Base-by-base conservation (phyloP, 2,888 invertebrate species). In the Agrochola litura region DNA sequence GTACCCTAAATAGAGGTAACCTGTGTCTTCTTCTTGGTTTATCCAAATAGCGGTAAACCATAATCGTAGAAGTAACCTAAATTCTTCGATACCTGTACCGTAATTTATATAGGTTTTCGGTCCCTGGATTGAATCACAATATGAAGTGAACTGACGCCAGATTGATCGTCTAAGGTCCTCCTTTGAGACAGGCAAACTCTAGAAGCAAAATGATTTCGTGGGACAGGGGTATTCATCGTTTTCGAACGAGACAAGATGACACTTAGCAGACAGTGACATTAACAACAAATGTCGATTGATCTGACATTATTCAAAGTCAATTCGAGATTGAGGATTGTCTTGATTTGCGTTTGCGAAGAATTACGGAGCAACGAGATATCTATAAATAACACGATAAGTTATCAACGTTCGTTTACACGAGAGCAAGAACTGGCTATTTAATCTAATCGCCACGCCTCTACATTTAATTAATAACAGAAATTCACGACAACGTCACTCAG, bases 361-460 rank as follows among this genome's bases (percentile, higher is more conserved):
- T 83, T 76, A 77, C 79, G 60, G 70, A 82, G 77, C 81, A 81
- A 79, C 76, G 78, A 75, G 83, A 65, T 83, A 84, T 89, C 87
- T 89, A 89, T 84, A 88, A 89, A 89, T 91, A 90, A 86, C 86
- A 76, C 80, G 81, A 88, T 85, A 85, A 75, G 86, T 90, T 91
- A 91, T 92, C 91, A 86, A 70, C 84, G 88, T 88, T 87, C 86
- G 85, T 87, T 87, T 86, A 86, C 84, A 83, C 82, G 81, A 84
- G 84, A 86, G 85, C 76, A 81, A 87, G 86, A 74, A 80, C 80
- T 83, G 84, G 87, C 88, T 84, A 73, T 85, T 83, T 87, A 89
- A 89, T 90, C 88, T 90, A 87, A 90, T 90, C 89, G 91, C 91
- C 94, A 92, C 94, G 93, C 93, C 93, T 93, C 91, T 92, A 73